A percentile compares a stretch with the other conserved stretches of the same genome.
phyloP scores from a whole-genome alignment of 1,140 invertebrate genomes.

The Holotrichia oblita region DNA sequence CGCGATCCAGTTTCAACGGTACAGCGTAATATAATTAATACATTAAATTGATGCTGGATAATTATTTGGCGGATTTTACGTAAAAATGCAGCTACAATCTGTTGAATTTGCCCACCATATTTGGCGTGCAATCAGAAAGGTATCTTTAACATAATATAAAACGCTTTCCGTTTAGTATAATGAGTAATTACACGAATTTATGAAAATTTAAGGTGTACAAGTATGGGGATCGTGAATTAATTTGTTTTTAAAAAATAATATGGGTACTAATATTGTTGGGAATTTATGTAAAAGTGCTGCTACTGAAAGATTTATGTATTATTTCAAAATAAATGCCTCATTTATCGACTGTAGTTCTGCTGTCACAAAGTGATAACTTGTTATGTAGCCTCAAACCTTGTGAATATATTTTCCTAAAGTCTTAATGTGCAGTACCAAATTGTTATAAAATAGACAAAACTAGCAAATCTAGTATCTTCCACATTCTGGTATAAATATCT shows the following conservation, averaged over 20 bases:
- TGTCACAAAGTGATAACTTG: too few species aligned
- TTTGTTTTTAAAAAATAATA: background rate
- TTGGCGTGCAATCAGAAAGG: background rate
- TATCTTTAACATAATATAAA: background rate
- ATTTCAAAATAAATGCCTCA: too few species aligned
- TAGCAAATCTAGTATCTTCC: too few species aligned
- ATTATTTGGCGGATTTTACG: background rate
- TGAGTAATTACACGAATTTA: background rate
- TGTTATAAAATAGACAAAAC: too few species aligned
- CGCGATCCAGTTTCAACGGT: background rate
- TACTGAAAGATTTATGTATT: too few species aligned
- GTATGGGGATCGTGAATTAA: background rate
- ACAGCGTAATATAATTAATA: background rate
- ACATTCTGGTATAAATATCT: too few species aligned
- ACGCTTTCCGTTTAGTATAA: background rate
- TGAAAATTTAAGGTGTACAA: background rate
- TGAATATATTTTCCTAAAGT: too few species aligned
- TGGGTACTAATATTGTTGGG: background rate
- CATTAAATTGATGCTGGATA: background rate
- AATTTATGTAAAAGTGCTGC: background rate
- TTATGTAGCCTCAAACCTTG: too few species aligned
- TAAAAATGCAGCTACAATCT: background rate
- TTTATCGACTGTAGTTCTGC: too few species aligned
- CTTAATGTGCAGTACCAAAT: too few species aligned
- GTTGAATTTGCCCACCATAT: background rate